These are phyloP conservation scores for Noctua fimbriata DNA, from an alignment of 2,888 invertebrate genomes.

Conservation along the genomic window DNA sequence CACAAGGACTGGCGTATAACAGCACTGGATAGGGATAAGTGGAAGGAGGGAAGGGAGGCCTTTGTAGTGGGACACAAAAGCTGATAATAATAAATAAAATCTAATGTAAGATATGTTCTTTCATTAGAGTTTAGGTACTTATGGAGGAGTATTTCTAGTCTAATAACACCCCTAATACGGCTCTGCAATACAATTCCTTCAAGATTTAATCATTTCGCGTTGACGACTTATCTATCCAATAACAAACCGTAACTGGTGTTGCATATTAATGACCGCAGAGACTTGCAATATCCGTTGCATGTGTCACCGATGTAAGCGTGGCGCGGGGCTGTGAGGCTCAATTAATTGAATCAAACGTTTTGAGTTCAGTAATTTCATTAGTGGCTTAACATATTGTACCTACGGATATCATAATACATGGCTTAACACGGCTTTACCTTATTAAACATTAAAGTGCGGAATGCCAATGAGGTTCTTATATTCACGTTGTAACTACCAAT, in stretches of 20 bases:
- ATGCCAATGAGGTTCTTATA: not conserved
- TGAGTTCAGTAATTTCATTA: not conserved
- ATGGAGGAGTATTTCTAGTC: too few species aligned
- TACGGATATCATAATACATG: not conserved
- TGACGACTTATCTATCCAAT: not conserved
- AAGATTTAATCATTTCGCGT: not conserved
- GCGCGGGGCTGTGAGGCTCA: not conserved
- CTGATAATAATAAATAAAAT: too few species aligned
- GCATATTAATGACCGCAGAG: conserved; percentile 2
- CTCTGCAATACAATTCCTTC: not conserved
- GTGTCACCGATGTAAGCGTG: not conserved
- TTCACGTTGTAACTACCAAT: conserved; percentile 27
- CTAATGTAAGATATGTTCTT: too few species aligned
- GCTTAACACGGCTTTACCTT: not conserved
- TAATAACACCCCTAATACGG: not conserved
- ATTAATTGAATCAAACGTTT: not conserved
- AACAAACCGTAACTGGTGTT: conserved; percentile 2
- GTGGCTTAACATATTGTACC: not conserved
- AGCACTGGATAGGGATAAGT: too few species aligned
- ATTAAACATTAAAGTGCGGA: not conserved
- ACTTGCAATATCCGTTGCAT: conserved; percentile 17
- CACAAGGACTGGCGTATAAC: too few species aligned
- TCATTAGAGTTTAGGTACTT: too few species aligned
- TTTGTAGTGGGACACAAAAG: too few species aligned
- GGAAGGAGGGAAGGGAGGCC: too few species aligned